These are phyloP conservation scores for Phocoena phocoena DNA, from an alignment of 2,113 vertebrate species.

Conservation along the genomic window DNA sequence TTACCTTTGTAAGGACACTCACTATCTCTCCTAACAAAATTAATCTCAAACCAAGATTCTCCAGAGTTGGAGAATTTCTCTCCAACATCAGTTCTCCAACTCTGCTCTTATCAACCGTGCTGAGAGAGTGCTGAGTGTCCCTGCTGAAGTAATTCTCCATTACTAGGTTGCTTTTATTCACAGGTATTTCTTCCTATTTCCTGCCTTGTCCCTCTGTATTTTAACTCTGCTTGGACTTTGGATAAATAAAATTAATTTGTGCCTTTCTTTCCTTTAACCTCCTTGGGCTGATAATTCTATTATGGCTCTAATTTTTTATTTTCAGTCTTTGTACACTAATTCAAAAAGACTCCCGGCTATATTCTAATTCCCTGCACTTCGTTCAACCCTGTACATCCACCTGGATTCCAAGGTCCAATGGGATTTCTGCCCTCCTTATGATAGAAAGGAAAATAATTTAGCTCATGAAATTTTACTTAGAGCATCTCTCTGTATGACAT, in stretches of 20 bases:
- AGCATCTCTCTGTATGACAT: not conserved
- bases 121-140: not conserved
- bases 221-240: not conserved
- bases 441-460: not conserved
- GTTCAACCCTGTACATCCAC: not conserved
- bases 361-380: not conserved
- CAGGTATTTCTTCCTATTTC: not conserved
- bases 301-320: not conserved
- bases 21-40: not conserved
- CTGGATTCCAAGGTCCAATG: not conserved
- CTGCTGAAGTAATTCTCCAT: not conserved
- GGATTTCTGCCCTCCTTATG: not conserved
- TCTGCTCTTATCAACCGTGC: not conserved
- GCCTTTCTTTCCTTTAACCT: not conserved
- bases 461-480: not conserved
- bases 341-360: not conserved
- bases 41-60: not conserved
- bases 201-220: not conserved
- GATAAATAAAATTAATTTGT: not conserved
- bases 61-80: not conserved
- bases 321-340: not conserved
- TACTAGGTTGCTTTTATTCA: not conserved
- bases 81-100: not conserved
- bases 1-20: not conserved
- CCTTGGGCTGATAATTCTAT: not conserved